Evolutionary conservation across 2,113 vertebrate genomes (phyloP), one percentile per base, ranked within the genome.

Genomic region (Lichenostomus cassidix): DNA sequence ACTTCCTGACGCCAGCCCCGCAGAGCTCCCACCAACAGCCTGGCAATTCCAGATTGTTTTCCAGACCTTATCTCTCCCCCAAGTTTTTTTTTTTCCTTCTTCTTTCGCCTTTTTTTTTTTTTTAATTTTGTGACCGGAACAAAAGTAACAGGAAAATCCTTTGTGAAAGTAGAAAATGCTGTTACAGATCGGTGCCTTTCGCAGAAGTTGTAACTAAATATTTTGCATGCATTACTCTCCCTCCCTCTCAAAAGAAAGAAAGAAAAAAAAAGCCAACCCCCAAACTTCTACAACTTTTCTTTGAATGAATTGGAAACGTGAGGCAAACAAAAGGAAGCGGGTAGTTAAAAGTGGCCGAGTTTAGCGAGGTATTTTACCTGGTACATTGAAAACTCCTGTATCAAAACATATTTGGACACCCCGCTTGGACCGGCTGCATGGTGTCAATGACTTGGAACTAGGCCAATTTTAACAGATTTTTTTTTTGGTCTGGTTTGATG

Each of bases 1-100:
- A 99, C 98, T 97, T 96, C 58, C 97, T 94, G 98, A 98, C 99
- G 98, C 98, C 98, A 98, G 97, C 98, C 97, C 98, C 96, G 97
- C 95, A 96, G 98, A 97, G 98, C 98, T 97, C 98, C 97, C 98
- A 96, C 95, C 98, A 97, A 96, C 97, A 96, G 95, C 97, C 97
- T 96, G 98, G 97, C 98, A 97, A 97, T 97, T 98, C 92, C 93
- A 97, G 97, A 97, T 98, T 98, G 98, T 98, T 98, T 98, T 98
- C 97, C 93, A 96, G 97, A 96, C 98, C 97, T 98, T 98, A 98
- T 98, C 98, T 97, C 96, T 96, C 97, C 85, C 96, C 74, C 96
- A 64, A 97, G 95, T 98, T 96, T 92, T 88, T 92, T 87, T 95
- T 91, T 70, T 29, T 25, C 10, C 37, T 47, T 75, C 17, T 63